Base-by-base conservation (phyloP, 2,888 invertebrate species). In the Aromia moschata region DNA sequence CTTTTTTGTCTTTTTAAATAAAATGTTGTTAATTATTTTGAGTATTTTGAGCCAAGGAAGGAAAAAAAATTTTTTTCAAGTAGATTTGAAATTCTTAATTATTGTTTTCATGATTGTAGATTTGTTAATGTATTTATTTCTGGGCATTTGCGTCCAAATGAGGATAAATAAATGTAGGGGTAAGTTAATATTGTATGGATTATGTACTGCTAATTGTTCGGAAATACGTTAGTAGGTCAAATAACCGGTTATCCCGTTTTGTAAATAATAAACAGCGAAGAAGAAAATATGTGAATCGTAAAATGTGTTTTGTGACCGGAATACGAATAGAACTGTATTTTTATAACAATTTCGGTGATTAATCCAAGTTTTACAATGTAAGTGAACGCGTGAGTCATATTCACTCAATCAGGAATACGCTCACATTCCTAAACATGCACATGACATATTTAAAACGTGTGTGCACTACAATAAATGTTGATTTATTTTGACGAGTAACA, bases 291-390 rank as follows among this genome's bases (percentile, higher is more conserved):
- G 33, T 33, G n/a, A 33, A 33, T 33, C 25, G 4, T 25, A 25
- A 33, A 33, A 33, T 33, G 33, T 33, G 25, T 5, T 25, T 33
- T n/a, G 33, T 33, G 33, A 33, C 33, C 33, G 33, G 33, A 33
- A 33, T 33, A 11, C 33, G 7, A 25, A 25, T 25, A 7, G 25
- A 25, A 25, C 2, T 33, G n/a, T 33, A 33, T 33, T 10, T 33
- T 33, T 33, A 33, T 33, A 11, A 33, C 11, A 7, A 33, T 33
- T 3, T 33, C n/a, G 33, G 33, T 33, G 11, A 33, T 5, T 25
- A 5, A 33, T 33, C 2, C 2, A 33, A 33, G 11, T 33, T 11
- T n/a, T 2, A 10, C n/a, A 2, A 33, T n/a, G 33, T n/a, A 25
- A 25, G 25, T 25, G 25, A 25, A 25, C 7, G 7, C 7, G 7